Percentiles rank a stretch among this genome's conserved stretches.
phyloP scores from a whole-genome alignment of 2,888 invertebrate genomes.

The Thymelicus sylvestris region DNA sequence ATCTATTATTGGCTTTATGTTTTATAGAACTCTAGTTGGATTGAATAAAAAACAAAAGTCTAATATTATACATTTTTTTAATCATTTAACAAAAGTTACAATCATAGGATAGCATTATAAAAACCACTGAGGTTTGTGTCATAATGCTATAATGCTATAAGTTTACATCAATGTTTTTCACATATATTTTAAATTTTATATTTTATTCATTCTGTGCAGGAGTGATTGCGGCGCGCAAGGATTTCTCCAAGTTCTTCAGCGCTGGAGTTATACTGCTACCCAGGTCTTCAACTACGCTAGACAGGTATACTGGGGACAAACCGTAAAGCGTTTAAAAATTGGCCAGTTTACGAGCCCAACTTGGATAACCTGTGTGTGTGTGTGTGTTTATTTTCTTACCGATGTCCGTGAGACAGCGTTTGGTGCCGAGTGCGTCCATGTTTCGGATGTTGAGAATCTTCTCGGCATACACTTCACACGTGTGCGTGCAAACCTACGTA shows the following conservation, averaged over 20 bases:
- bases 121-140: too few species aligned
- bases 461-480: constrained; percentile 74
- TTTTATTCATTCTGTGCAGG: constrained; percentile 9
- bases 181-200: too few species aligned
- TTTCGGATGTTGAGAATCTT: constrained; percentile 71
- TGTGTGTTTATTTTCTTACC: constrained; percentile 52
- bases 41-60: too few species aligned
- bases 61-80: background rate
- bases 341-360: too few species aligned
- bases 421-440: constrained; percentile 77
- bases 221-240: constrained; percentile 52
- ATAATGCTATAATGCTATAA: too few species aligned
- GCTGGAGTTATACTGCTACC: constrained; percentile 69
- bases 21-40: too few species aligned
- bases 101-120: too few species aligned
- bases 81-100: too few species aligned
- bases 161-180: too few species aligned
- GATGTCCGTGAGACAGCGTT: constrained; percentile 77
- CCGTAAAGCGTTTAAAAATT: background rate
- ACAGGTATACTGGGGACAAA: constrained; percentile 65
- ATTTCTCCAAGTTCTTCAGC: constrained; percentile 65
- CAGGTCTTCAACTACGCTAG: constrained; percentile 76
- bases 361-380: too few species aligned
- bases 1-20: too few species aligned
- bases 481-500: constrained; percentile 40